Evolutionary conservation across 1,140 invertebrate genomes (phyloP), one percentile per base, ranked within the genome.

Genomic region (Holcopasites calliopsidis): DNA sequence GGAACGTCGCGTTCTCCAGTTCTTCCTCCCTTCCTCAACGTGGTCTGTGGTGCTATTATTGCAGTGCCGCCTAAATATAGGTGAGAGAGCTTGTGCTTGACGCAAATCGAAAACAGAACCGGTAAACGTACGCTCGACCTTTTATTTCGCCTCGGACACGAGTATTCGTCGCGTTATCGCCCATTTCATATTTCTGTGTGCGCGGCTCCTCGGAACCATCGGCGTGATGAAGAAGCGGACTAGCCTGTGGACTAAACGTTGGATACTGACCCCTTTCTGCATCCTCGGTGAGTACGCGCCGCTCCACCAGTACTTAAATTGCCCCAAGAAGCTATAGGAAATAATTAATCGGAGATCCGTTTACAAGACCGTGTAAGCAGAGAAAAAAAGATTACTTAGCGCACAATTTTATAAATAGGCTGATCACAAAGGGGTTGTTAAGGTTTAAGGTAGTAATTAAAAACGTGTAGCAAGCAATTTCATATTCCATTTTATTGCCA

Each of bases 41-140:
- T 71, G 55, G 33, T 50, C 44, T 40, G 21, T 38, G 62, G 21
- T 47, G 62, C 80, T 82, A 77, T 77, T 82, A 81, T 73, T 81
- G 69, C 65, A 66, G 75, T 75, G 60, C 65, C 31, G 44, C 58
- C 76, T 83, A 83, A 83, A 82, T 82, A 78, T 83, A 83, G 38
- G 55, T 69, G 69, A 78, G 55, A 77, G 58, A 47, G 60, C 80
- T 62, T 40, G 71, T 38, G 75, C 69, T 71, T 65, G 75, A 82
- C 60, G 54, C 74, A 71, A 83, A 81, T 77, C 60, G 50, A 71
- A 72, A 77, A 77, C 64, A 72, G 47, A 49, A 62, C 40, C 52
- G 55, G 58, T 68, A 64, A 33, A 70, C 50, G 28, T 44, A n/a
- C 38, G 52, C 38, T 47, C 64, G 21, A 4, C 7, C 33, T 57